Conservation (phyloP, 2,888 invertebrate genomes). For the Odontothrips loti region DNA sequence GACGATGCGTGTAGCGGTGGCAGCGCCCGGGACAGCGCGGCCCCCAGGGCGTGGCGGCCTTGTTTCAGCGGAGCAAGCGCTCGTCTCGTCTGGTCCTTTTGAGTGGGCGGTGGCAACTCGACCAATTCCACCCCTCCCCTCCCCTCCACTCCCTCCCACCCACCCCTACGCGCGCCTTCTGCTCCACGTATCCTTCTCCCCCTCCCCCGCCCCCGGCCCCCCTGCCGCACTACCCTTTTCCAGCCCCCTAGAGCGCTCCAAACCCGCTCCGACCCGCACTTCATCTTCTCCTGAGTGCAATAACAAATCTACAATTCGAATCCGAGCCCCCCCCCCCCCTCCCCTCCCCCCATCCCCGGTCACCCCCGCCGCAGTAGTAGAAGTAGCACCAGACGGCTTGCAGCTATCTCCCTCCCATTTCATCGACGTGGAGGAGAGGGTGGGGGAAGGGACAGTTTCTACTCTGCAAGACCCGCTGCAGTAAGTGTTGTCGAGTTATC, state of each 20-base stretch:
- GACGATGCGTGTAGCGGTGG: too few species aligned
- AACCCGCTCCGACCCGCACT: neutral
- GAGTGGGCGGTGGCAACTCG: too few species aligned
- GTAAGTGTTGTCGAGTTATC: too few species aligned
- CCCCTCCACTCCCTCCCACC: neutral
- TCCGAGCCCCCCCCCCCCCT: neutral
- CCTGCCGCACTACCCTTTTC: neutral
- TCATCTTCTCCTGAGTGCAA: constrained; percentile 24
- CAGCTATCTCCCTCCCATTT: too few species aligned
- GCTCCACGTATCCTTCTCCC: neutral
- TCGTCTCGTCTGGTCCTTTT: too few species aligned
- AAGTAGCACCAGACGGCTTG: neutral
- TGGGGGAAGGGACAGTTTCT: neutral
- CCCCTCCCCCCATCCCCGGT: neutral
- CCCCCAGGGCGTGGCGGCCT: too few species aligned
- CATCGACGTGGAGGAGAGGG: neutral
- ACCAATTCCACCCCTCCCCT: neutral
- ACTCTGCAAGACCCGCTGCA: too few species aligned
- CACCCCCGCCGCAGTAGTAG: neutral
- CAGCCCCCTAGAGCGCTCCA: constrained; percentile 4
- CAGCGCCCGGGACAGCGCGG: too few species aligned
- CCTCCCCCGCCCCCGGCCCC: too few species aligned
- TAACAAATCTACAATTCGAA: constrained; percentile 24
- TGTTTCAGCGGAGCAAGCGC: too few species aligned
- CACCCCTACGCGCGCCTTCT: neutral